Percentiles rank a stretch among this genome's conserved stretches.
These are phyloP conservation scores for Halcyon badia DNA, from an alignment of 2,797 vertebrate genomes.

Conservation along the genomic window DNA sequence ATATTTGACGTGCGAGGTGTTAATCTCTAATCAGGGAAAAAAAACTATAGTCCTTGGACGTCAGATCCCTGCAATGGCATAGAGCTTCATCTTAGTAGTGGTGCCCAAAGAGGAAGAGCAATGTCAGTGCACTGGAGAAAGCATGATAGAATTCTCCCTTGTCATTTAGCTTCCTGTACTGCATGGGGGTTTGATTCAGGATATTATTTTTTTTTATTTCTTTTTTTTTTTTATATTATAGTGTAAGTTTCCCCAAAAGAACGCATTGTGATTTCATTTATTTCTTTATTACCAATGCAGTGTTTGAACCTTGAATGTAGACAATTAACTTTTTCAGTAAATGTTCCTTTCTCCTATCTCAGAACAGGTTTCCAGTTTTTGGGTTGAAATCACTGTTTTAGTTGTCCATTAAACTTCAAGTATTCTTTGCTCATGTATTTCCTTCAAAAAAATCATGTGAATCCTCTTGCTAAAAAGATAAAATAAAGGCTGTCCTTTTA, in stretches of 20 bases:
- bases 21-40: background rate
- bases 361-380: background rate
- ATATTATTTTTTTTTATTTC: background rate
- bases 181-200: background rate
- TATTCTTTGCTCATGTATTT: accelerated
- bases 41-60: background rate
- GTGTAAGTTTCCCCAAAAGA: background rate
- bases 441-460: background rate
- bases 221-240: background rate
- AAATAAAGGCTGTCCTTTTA: background rate
- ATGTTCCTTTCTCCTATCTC: background rate
- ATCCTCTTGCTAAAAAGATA: background rate
- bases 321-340: background rate
- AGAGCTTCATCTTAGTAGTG: background rate
- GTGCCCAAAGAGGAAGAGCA: background rate
- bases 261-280: background rate
- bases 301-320: background rate
- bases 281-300: background rate
- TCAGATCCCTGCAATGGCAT: background rate
- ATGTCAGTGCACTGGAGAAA: background rate
- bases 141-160: background rate
- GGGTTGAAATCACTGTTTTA: background rate
- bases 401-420: background rate
- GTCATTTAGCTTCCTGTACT: background rate
- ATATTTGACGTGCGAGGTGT: background rate